These are phyloP conservation scores for Brachyalestes nurse DNA, from an alignment of 2,797 vertebrate genomes.

Conservation along the genomic window DNA sequence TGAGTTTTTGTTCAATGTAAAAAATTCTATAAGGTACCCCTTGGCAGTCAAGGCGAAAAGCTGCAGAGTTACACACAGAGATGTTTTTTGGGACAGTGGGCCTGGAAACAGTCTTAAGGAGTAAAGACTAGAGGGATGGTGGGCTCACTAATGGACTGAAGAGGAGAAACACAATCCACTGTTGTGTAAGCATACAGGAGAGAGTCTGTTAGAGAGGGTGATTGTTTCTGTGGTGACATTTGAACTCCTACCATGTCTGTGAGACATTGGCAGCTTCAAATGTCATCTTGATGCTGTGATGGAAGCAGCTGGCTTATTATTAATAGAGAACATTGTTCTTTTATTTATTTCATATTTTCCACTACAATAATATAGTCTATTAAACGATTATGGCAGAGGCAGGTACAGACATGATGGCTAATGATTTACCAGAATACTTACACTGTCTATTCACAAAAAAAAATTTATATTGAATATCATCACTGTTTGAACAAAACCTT, in stretches of 20 bases:
- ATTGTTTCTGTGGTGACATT: constrained; percentile 37
- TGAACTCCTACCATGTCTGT: constrained; percentile 30
- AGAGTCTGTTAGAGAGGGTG: constrained; percentile 47
- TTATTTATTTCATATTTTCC: background rate
- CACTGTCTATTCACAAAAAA: background rate
- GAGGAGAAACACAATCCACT: constrained; percentile 48
- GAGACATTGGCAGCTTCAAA: constrained; percentile 17
- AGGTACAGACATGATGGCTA: background rate
- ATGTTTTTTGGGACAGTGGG: constrained; percentile 7
- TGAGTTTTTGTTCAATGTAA: too few species aligned
- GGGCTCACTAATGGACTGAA: constrained; percentile 24
- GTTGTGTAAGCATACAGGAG: constrained; percentile 44
- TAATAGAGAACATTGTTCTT: constrained; percentile 4
- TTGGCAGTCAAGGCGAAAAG: background rate
- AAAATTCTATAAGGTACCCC: background rate
- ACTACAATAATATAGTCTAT: background rate
- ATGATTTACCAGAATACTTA: background rate
- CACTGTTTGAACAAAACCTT: too few species aligned
- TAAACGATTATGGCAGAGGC: background rate
- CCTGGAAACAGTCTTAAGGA: background rate
- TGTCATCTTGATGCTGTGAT: constrained; percentile 23
- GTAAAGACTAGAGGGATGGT: background rate
- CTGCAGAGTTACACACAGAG: background rate
- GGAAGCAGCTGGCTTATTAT: background rate
- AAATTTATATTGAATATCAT: background rate